Base-by-base conservation (phyloP, 2,113 vertebrate species). In the Carollia perspicillata region DNA sequence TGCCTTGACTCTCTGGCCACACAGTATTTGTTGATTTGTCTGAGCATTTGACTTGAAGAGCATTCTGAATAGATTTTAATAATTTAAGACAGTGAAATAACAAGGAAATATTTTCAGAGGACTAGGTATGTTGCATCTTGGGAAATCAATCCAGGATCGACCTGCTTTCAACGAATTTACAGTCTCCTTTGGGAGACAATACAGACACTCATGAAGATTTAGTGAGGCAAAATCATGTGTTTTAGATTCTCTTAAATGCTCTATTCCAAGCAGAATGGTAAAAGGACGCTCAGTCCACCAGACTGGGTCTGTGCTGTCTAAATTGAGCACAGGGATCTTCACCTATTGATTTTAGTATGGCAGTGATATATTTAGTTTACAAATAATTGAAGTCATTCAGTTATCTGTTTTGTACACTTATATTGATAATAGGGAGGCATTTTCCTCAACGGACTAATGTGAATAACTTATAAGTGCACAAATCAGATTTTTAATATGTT, bases 361-460 rank as follows among this genome's bases (percentile, higher is more conserved):
- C 6, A 77, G 18, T 60, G 23, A 28, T 92, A 68, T n/a, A 86
- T 89, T 90, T 92, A 89, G 35, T 53, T 88, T 37, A 5, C 65
- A 92, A 92, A 86, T 89, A 92, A 89, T 81, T 65, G n/a, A 86
- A 90, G n/a, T 74, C 58, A 92, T 60, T 26, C 72, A 80, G 74
- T 74, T 92, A 51, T 71, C 74, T 92, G 5, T 9, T 80, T 83
- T 95, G 22, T 53, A 26, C 22, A 92, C 60, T 95, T 81, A 47
- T 88, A 69, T 14, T 85, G 95, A 63, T 81, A 86, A 94, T 69
- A 58, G 22, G n/a, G 89, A 95, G 89, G 74, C 8, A 58, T 96
- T 98, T 98, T 97, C 40, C 79, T 94, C 91, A 23, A 18, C 84
- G 40, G 33, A 58, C 58, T 30, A 94, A 96, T 72, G 71, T 23